phyloP scores from a whole-genome alignment of 2,888 invertebrate genomes.

The Teleogryllus oceanicus region DNA sequence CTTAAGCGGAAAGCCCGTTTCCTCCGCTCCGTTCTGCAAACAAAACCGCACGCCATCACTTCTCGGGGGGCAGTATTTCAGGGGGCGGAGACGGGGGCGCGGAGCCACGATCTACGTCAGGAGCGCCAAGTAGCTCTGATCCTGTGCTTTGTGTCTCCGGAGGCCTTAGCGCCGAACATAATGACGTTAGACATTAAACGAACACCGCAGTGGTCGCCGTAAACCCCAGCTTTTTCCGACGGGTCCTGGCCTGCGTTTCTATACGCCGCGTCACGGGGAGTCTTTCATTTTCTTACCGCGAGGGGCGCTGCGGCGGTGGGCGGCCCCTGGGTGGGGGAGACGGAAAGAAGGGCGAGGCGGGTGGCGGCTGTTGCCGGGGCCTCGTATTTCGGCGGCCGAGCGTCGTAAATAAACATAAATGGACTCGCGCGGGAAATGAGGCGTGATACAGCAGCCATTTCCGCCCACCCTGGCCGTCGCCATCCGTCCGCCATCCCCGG shows the following conservation, averaged over 20 bases:
- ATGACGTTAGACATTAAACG: neutral
- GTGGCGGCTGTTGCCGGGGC: neutral
- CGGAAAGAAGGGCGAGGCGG: neutral
- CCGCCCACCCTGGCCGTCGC: neutral
- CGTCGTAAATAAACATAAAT: neutral
- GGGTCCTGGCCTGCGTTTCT: neutral
- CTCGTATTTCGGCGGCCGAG: conserved; percentile 6
- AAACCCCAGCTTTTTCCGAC: neutral
- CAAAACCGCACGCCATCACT: conserved; percentile 6
- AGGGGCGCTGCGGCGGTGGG: neutral
- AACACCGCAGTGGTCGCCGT: neutral
- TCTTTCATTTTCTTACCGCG: neutral
- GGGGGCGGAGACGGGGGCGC: no score
- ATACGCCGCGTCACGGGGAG: neutral
- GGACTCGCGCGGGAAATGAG: neutral
- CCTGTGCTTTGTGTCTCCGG: neutral
- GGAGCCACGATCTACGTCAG: no score
- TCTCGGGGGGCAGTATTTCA: neutral
- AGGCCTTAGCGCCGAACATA: neutral
- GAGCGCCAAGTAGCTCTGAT: neutral
- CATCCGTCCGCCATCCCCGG: neutral
- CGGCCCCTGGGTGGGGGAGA: neutral
- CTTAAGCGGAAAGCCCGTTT: conserved; percentile 12
- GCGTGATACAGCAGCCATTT: conserved; percentile 4
- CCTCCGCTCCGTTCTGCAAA: neutral